These are phyloP conservation scores for Diuraphis noxia DNA, from an alignment of 1,140 invertebrate species.

Conservation along the genomic window DNA sequence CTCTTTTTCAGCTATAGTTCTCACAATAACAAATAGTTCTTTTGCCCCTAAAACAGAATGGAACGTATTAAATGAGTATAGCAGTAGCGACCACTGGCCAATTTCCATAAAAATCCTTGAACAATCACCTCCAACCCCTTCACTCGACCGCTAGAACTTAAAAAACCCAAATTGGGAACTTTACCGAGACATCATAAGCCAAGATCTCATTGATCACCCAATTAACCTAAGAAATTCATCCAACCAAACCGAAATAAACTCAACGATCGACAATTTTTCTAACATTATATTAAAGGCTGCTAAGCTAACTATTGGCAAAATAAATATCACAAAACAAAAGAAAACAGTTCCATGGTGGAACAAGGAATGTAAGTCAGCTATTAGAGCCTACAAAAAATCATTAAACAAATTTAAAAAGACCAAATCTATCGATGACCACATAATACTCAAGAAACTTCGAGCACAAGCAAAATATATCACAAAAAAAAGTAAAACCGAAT, in stretches of 20 bases:
- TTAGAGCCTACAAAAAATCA: neutral
- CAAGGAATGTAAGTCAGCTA: neutral
- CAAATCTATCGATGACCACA: neutral
- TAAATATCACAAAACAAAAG: neutral
- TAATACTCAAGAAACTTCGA: neutral
- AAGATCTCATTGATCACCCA: no score
- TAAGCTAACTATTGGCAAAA: slow-evolving; percentile 24
- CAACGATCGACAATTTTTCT: neutral
- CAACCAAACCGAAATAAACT: slow-evolving; percentile 24
- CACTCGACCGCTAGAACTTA: no score
- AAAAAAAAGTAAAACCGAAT: neutral
- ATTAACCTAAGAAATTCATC: no score
- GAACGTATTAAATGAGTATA: no score
- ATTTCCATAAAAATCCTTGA: no score
- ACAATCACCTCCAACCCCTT: no score
- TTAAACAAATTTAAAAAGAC: neutral
- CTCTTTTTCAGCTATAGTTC: neutral
- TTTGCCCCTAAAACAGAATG: neutral
- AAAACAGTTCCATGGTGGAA: slow-evolving; percentile 30
- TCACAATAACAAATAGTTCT: neutral
- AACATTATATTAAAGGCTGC: neutral
- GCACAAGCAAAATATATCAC: neutral
- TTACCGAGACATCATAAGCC: no score
- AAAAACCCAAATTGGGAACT: no score
- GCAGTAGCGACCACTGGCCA: no score